Conservation (phyloP, 2,113 vertebrate species). For the Mirza zaza region DNA sequence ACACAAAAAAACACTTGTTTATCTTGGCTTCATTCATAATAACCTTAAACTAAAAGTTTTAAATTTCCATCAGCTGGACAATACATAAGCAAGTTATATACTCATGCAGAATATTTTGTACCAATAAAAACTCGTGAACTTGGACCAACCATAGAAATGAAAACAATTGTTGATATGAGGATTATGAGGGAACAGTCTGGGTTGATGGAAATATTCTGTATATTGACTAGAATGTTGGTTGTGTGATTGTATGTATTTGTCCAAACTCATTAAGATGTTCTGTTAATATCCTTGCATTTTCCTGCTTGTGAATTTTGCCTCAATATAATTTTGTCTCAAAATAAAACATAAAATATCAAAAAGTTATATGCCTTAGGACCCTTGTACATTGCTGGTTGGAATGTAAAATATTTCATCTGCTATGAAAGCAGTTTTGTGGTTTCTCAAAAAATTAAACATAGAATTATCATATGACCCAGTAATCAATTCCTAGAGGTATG, state of each 20-base stretch:
- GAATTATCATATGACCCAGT: background rate
- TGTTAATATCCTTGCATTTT: background rate
- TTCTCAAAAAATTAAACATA: background rate
- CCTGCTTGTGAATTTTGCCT: background rate
- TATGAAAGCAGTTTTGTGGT: background rate
- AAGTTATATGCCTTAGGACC: background rate
- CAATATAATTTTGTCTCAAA: background rate
- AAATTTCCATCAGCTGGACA: background rate
- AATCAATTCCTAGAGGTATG: background rate
- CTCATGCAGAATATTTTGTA: background rate
- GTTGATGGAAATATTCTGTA: background rate
- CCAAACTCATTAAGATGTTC: background rate
- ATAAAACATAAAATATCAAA: background rate
- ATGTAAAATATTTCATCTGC: background rate
- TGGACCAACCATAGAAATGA: background rate
- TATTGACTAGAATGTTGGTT: background rate
- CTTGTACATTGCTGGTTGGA: background rate
- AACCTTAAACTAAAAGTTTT: background rate
- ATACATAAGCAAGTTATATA: background rate
- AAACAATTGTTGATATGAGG: background rate
- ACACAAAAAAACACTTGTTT: background rate
- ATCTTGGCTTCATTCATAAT: background rate
- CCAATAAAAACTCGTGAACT: background rate
- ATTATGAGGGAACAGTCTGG: background rate
- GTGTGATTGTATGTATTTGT: background rate